Percentiles rank a stretch among this genome's conserved stretches.
phyloP scores from a whole-genome alignment of 2,888 invertebrate genomes.

The Sinhomidia bicolor region DNA sequence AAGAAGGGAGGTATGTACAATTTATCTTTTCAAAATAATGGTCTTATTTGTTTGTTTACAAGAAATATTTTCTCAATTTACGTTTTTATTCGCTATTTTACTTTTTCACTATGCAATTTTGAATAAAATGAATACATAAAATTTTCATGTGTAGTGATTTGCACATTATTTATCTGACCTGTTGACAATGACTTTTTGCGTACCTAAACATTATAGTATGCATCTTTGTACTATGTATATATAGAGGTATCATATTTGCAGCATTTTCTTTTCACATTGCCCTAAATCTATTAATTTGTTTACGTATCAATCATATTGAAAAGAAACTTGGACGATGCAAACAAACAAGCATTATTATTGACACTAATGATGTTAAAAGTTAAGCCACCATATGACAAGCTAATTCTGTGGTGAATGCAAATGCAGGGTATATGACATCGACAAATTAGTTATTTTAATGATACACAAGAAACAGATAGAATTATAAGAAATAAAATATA shows the following conservation, averaged over 20 bases:
- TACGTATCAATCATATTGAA: neutral
- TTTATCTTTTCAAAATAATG: neutral
- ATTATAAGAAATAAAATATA: too few relatives aligned
- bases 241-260: too few relatives aligned
- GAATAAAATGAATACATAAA: too few relatives aligned
- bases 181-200: neutral
- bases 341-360: neutral
- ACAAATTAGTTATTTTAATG: too few relatives aligned
- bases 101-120: too few relatives aligned
- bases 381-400: conserved; percentile 17
- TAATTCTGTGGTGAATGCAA: too few relatives aligned
- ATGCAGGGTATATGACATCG: neutral
- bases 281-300: conserved; percentile 5
- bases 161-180: neutral
- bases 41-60: neutral
- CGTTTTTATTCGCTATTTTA: neutral
- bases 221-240: too few relatives aligned
- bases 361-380: conserved; percentile 13
- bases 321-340: neutral
- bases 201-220: too few relatives aligned
- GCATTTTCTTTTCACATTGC: neutral
- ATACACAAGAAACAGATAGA: too few relatives aligned
- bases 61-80: neutral
- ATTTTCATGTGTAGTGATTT: too few relatives aligned
- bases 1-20: too few relatives aligned